A percentile compares a stretch with the other conserved stretches of the same genome.
Evolutionary conservation across 2,797 vertebrate genomes (phyloP).

Genomic region (Dipus sagitta): DNA sequence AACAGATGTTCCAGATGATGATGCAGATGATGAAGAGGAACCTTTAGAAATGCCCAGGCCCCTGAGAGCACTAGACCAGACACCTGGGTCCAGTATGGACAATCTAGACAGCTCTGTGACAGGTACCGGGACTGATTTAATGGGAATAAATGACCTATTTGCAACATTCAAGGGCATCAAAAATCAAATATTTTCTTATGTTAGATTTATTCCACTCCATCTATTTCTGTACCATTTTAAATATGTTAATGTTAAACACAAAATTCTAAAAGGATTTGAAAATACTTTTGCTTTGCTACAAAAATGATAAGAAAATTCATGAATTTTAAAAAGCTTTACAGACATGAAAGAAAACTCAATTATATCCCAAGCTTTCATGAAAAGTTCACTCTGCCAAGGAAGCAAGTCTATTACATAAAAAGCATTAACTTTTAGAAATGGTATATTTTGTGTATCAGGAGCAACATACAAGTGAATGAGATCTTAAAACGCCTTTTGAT

Average conservation of each 20-base stretch:
- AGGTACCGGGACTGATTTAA: conserved; percentile 89
- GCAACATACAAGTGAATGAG: conserved; percentile 76
- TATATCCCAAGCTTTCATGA: conserved; percentile 85
- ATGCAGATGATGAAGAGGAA: conserved; percentile 95
- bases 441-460: conserved; percentile 83
- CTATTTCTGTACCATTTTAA: conserved; percentile 84
- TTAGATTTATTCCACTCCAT: conserved; percentile 84
- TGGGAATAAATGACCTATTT: conserved; percentile 73
- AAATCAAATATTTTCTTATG: conserved; percentile 76
- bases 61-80: conserved; percentile 96
- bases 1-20: conserved; percentile 96
- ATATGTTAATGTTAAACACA: conserved; percentile 87
- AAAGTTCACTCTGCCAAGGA: conserved; percentile 84
- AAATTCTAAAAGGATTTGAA: conserved; percentile 87
- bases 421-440: conserved; percentile 79
- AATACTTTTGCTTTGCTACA: conserved; percentile 87
- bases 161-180: conserved; percentile 74
- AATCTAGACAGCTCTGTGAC: conserved; percentile 99
- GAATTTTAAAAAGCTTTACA: conserved; percentile 90
- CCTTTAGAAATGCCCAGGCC: conserved; percentile 94
- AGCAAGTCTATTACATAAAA: conserved; percentile 79
- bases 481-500: conserved; percentile 80
- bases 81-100: conserved; percentile 98
- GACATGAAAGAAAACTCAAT: conserved; percentile 89
- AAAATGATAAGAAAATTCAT: conserved; percentile 90